Evolutionary conservation across 2,113 vertebrate species (phyloP).

Genomic region (Glareola pratincola): DNA sequence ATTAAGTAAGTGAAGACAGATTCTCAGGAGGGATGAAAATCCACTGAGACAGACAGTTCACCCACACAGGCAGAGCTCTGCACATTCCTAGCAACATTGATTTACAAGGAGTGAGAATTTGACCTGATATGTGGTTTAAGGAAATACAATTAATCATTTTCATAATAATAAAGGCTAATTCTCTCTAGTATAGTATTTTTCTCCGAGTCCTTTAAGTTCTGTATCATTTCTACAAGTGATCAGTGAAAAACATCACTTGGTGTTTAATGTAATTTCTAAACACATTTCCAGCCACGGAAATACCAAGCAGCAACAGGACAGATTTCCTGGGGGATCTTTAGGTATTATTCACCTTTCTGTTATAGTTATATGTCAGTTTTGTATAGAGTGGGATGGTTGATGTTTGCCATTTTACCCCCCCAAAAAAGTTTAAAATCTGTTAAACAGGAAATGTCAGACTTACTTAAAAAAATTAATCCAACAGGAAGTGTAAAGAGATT

Average conservation of each 20-base stretch:
- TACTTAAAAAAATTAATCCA: not conserved
- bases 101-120: not conserved
- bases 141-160: not conserved
- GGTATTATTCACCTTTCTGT: not conserved
- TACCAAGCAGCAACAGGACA: not conserved
- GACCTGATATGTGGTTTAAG: not conserved
- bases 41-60: not conserved
- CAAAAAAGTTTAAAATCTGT: not conserved
- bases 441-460: not conserved
- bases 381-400: not conserved
- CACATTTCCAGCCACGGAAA: not conserved
- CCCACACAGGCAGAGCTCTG: accelerated
- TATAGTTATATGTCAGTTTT: not conserved
- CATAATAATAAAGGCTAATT: not conserved
- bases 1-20: not conserved
- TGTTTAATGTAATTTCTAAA: not conserved
- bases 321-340: not conserved
- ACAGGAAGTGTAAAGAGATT: not conserved
- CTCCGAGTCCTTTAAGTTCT: not conserved
- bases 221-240: not conserved
- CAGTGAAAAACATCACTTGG: not conserved
- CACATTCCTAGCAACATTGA: not conserved
- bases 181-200: not conserved
- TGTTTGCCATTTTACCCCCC: not conserved
- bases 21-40: not conserved